Evolutionary conservation across 2,113 vertebrate species (phyloP).

Genomic region (Stercorarius parasiticus): DNA sequence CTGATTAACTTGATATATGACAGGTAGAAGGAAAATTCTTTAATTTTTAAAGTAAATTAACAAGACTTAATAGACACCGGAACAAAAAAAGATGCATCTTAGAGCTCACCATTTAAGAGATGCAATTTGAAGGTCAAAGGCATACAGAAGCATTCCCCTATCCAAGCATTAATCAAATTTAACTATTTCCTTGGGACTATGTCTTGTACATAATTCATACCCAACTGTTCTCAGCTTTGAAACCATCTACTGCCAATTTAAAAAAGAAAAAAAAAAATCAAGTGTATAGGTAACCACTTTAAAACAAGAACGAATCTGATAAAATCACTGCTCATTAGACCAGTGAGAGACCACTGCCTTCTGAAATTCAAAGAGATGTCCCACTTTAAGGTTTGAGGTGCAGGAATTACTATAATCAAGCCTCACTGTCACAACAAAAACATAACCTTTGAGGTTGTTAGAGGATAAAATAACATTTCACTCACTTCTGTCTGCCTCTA

Average conservation of each 20-base stretch:
- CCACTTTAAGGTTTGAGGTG: slow-evolving; percentile 52
- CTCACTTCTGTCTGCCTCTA: slow-evolving; percentile 44
- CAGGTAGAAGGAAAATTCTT: background rate
- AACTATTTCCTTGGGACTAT: slow-evolving; percentile 26
- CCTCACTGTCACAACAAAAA: slow-evolving; percentile 50
- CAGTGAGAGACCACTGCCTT: background rate
- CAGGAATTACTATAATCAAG: slow-evolving; percentile 60
- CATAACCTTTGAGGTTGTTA: slow-evolving; percentile 47
- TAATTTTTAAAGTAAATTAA: slow-evolving; percentile 38
- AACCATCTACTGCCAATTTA: background rate
- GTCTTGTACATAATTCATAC: slow-evolving; percentile 42
- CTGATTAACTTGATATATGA: background rate
- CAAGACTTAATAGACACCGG: slow-evolving; percentile 19
- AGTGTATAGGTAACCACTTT: background rate
- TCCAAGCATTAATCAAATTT: slow-evolving; percentile 34
- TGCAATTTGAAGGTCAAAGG: slow-evolving; percentile 47
- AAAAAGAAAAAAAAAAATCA: background rate
- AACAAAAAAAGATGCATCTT: background rate
- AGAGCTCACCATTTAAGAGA: background rate
- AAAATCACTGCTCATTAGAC: background rate
- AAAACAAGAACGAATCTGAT: background rate
- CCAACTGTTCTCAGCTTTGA: background rate
- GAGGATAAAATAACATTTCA: slow-evolving; percentile 57
- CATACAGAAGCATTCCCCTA: background rate
- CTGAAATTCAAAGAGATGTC: slow-evolving; percentile 13